Evolutionary conservation across 1,140 invertebrate species (phyloP), one percentile per base, ranked within the genome.

Genomic region (Penaeus vannamei): DNA sequence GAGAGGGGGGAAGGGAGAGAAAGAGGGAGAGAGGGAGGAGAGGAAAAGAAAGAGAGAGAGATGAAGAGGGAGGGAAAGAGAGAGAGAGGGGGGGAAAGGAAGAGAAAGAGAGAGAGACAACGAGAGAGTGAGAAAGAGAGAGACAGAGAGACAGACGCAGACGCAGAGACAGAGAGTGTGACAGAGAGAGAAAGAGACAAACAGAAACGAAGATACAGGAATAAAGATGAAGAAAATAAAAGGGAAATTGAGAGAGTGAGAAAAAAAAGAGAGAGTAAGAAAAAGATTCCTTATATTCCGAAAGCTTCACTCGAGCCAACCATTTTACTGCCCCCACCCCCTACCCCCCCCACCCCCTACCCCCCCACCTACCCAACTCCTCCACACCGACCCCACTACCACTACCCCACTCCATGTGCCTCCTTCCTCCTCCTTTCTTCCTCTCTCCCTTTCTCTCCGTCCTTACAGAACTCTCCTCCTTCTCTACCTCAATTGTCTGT

Each of bases 251-350:
- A 84, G 81, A 84, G 81, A 64, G 29, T 26, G 60, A 84, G 81
- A 62, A 59, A 84, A 60, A 84, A 62, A 46, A 83, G 59, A 83
- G 81, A 84, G 81, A 84, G 81, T 61, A 60, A 84, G 81, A 62
- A 60, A 84, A 60, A 84, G 19, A 62, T 42, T 10, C 8, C 32
- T 4, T 22, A n/a, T 20, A 22, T 19, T 36, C 17, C 46, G 10
- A 42, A 32, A 42, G 8, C 32, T 12, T 17, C 53, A 17, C 10
- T 53, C 53, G 53, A 53, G 53, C 53, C 53, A 53, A 53, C 53
- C 53, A 17, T 53, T 53, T 53, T 17, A 17, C 53, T 17, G 0
- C 0, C 53, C 4, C 53, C 53, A 8, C 17, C 8, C 17, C 53
- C 53, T 12, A 1, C 14, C 53, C 17, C 46, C 46, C 46, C 53